Evolutionary conservation across 2,888 invertebrate species (phyloP).

Genomic region (Congeria kusceri): DNA sequence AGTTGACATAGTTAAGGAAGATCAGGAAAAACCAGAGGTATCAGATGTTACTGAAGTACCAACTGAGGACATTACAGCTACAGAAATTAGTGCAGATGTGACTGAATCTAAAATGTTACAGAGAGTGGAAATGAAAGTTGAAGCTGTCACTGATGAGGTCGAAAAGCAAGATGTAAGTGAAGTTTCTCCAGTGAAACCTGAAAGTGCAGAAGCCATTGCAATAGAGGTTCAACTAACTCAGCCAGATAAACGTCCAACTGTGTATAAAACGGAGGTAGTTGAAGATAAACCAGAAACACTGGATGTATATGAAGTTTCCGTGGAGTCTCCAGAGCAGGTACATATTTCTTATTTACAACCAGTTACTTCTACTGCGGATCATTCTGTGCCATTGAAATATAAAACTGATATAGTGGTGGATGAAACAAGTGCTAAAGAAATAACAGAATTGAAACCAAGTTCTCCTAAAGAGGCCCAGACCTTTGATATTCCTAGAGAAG

Average conservation of each 20-base stretch:
- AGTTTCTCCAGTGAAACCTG: conserved; percentile 30
- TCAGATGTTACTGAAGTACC: conserved; percentile 51
- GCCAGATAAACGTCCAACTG: no score
- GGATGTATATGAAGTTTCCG: conserved; percentile 38
- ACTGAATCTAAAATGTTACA: conserved; percentile 41
- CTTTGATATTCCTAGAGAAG: conserved; percentile 53
- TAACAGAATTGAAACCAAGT: conserved; percentile 20
- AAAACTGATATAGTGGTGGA: neutral
- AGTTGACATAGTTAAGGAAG: conserved; percentile 35
- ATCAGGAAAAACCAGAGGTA: conserved; percentile 44
- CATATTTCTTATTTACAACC: conserved; percentile 4
- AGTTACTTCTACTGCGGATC: no score
- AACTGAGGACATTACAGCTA: conserved; percentile 44
- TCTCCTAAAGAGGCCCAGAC: conserved; percentile 44
- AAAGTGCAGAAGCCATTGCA: conserved; percentile 29
- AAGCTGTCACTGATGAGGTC: conserved; percentile 38
- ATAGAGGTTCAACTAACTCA: neutral
- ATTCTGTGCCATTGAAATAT: no score
- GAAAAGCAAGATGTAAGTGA: conserved; percentile 49
- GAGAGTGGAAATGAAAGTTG: conserved; percentile 55
- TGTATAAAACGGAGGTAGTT: neutral
- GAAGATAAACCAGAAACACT: conserved; percentile 30
- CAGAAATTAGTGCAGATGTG: conserved; percentile 51
- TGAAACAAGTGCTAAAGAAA: conserved; percentile 25
- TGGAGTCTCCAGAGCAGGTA: conserved; percentile 6